Conservation (phyloP, 2,797 vertebrate genomes). For the Poeciliopsis paucimaculata region DNA sequence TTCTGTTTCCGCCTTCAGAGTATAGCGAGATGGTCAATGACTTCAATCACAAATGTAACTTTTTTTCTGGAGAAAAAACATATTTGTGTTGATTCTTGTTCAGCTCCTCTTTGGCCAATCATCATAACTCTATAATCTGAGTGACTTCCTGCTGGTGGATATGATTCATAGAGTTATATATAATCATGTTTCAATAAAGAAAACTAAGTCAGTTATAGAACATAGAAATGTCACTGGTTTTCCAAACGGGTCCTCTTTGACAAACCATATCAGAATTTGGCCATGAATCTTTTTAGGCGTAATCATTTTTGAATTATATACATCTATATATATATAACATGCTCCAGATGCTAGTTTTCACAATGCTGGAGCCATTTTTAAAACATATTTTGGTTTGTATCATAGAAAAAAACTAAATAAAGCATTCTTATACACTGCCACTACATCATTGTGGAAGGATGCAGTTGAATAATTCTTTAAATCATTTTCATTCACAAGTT, state of each 20-base stretch:
- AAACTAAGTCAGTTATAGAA: neutral
- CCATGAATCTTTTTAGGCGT: neutral
- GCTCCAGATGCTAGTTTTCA: neutral
- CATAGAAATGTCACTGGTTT: neutral
- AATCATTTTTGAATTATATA: neutral
- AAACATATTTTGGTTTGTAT: neutral
- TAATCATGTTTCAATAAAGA: neutral
- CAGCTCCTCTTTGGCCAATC: neutral
- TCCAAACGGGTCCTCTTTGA: neutral
- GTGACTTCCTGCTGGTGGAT: neutral
- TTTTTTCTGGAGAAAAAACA: neutral
- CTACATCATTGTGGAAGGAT: neutral
- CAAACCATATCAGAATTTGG: neutral
- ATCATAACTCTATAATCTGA: neutral
- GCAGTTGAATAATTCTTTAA: neutral
- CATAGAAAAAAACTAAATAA: neutral
- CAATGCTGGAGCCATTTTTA: neutral
- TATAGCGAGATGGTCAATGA: neutral
- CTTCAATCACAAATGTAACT: neutral
- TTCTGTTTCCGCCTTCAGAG: conserved; percentile 66
- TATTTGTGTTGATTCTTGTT: neutral
- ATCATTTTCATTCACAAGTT: neutral
- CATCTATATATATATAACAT: no score
- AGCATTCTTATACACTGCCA: neutral
- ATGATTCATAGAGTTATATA: neutral